Conservation (phyloP, 2,797 vertebrate species). For the Cottoperca gobio region DNA sequence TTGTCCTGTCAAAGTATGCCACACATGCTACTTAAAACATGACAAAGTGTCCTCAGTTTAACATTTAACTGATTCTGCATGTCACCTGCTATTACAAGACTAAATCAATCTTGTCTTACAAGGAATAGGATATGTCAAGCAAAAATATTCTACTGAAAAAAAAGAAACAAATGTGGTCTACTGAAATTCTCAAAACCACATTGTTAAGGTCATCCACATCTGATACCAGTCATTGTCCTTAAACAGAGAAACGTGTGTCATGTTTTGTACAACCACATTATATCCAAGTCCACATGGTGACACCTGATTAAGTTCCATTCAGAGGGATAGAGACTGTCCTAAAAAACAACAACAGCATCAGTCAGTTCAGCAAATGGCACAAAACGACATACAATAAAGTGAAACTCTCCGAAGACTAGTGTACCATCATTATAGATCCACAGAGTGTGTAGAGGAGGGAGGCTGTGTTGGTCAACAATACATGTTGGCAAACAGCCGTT, state of each 20-base stretch:
- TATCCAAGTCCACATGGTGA: background rate
- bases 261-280: background rate
- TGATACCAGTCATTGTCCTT: background rate
- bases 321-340: background rate
- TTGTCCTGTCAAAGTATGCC: background rate
- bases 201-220: background rate
- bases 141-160: background rate
- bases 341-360: background rate
- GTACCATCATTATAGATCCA: too few species aligned
- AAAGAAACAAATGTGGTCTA: too few species aligned
- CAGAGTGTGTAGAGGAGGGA: too few species aligned
- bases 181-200: background rate
- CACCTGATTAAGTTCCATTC: background rate
- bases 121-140: background rate
- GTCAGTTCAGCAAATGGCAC: background rate
- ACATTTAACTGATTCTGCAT: background rate
- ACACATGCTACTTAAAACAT: too few species aligned
- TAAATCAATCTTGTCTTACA: background rate
- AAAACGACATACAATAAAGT: background rate
- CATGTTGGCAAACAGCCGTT: too few species aligned
- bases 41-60: background rate
- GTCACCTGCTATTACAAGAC: too few species aligned
- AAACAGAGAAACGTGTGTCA: background rate
- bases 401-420: background rate
- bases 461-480: too few species aligned